Percentiles rank a stretch among this genome's conserved stretches.
These are phyloP conservation scores for Ahaetulla prasina DNA, from an alignment of 2,113 vertebrate species.

Conservation along the genomic window DNA sequence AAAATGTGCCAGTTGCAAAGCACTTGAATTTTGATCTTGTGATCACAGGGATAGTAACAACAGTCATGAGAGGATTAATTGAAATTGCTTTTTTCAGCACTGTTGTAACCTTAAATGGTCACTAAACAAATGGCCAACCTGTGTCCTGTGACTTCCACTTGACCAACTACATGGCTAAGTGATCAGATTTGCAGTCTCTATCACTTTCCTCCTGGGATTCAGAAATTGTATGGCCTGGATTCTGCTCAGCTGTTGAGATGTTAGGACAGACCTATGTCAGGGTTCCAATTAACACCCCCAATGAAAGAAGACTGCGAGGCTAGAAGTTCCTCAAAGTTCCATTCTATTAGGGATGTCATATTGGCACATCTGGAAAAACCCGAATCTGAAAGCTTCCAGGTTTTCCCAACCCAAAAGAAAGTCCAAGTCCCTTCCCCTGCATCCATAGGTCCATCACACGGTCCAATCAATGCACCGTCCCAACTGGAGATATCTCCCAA, in stretches of 20 bases:
- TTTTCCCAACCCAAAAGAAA: no score
- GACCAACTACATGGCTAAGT: not conserved
- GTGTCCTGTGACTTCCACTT: not conserved
- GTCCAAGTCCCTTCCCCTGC: no score
- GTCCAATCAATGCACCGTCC: no score
- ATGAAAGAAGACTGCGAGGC: no score
- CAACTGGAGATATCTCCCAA: no score
- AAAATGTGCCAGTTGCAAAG: not conserved
- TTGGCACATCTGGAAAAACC: no score
- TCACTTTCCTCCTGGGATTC: not conserved
- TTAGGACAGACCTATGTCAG: not conserved
- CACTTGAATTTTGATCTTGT: not conserved
- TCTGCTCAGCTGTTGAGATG: not conserved
- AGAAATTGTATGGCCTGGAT: not conserved
- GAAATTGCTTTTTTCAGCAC: not conserved
- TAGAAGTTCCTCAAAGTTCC: no score
- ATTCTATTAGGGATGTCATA: no score
- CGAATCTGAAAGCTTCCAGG: no score
- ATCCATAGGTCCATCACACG: no score
- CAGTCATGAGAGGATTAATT: not conserved
- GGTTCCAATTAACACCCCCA: no score
- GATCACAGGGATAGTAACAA: not conserved
- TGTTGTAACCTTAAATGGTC: not conserved
- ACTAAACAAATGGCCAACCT: not conserved
- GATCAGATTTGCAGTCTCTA: not conserved